Evolutionary conservation across 2,797 vertebrate species (phyloP), one percentile per base, ranked within the genome.

Genomic region (Picus viridis): DNA sequence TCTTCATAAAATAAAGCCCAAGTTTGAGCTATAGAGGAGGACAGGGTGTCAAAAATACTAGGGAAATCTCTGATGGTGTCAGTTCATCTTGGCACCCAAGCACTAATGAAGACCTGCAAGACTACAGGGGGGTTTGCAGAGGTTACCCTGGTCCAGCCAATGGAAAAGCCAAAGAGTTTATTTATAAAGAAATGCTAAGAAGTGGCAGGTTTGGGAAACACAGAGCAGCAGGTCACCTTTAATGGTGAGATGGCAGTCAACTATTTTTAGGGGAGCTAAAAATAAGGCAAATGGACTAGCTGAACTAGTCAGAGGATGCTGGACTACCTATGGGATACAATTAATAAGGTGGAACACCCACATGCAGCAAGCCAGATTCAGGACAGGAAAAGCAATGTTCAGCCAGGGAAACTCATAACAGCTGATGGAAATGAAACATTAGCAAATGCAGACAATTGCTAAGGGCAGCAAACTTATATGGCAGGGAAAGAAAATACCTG

Each of bases 241-340:
- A 90, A 88, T 65, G 59, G 83, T 71, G 65, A 87, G 62, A 93
- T 41, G 84, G 75, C 83, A 89, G 81, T 47, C 68, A 79, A 54
- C n/a, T 93, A 87, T 94, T 91, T 95, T 92, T 82, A 90, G 58
- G n/a, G 16, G n/a, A 93, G 90, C 41, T 90, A 93, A 95, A 93
- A 95, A 93, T 91, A 92, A 79, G 81, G 71, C 70, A 94, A 94
- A 88, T 68, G 61, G 83, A 90, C 63, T 75, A 67, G 39, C 77
- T 93, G 87, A 92, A 89, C 39, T 53, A 86, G 86, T 79, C 81
- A 73, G 65, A 90, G 80, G 72, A 88, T 84, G 74, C 51, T 84
- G 77, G 77, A 79, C 92, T 86, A 92, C 80, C 69, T 92, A 58
- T 88, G 58, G 69, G 54, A 62, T 93, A 36, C 71, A 93, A 86